Base-by-base conservation (phyloP, 2,113 vertebrate genomes). In the human region DNA sequence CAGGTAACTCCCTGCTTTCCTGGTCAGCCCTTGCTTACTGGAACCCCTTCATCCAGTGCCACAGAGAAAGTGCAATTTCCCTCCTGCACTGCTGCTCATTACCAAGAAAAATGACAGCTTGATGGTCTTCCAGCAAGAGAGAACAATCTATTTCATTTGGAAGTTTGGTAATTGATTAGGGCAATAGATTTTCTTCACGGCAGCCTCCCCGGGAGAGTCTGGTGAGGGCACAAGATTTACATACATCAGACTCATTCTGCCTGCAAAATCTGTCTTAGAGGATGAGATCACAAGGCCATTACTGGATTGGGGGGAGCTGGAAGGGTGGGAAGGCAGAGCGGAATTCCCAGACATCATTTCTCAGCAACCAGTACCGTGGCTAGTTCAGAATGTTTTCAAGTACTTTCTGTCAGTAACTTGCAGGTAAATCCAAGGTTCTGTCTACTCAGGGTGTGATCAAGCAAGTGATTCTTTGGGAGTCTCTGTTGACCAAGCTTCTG, bases 151-250 rank as follows among this genome's bases (percentile, higher is more conserved):
- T 98, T 98, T 98, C 93, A 96, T 97, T 98, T 98, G 96, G 57
- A 98, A 98, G 96, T 91, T 98, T 97, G 97, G 97, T 98, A 98
- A 98, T 98, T 98, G 92, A 98, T 98, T 96, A 98, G 94, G 87
- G 93, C 98, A 97, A 97, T 97, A 98, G 97, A 96, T 97, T 98
- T 98, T 98, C 97, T 97, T 92, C 97, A 97, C 92, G 87, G 96
- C 80, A 95, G 90, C 90, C 97, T 97, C 93, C 93, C 97, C 94
- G 94, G 82, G 93, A 98, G 59, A 64, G 96, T 82, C 95, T 96
- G 97, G 92, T 89, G 17, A 59, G 61, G 95, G 96, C 93, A 89
- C 96, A 96, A 98, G 98, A 98, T 97, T 97, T 98, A 96, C 97
- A 97, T 97, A 81, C 87, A 96, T 97, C 97, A 97, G 76, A 83